Base-by-base conservation (phyloP, 2,113 vertebrate species). In the Melanocharis versteri region DNA sequence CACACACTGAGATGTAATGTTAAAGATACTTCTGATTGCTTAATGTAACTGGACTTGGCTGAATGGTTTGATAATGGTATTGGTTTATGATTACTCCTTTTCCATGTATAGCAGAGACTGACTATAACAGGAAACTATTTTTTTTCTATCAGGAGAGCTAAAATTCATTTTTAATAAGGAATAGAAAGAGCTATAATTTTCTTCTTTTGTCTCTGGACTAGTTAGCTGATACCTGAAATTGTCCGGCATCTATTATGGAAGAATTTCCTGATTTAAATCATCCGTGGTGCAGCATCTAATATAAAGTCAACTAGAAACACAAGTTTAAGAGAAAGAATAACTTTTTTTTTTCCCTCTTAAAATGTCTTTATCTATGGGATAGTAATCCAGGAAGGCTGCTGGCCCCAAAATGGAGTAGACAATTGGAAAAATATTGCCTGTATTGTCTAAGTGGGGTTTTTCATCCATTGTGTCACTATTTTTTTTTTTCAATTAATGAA, bases 331-430 rank as follows among this genome's bases (percentile, higher is more conserved):
- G 18, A 89, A 75, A 60, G 6, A 64, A 61, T 42, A 1, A 15
- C 6, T 6, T 28, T 42, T 30, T 45, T 33, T n/a, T 26, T 40
- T 15, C 0, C 0, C 2, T 3, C 45, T 7, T n/a, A 47, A 76
- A 60, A 48, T 28, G 2, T n/a, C 9, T 62, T 47, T n/a, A 11
- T 20, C 3, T 33, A 18, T n/a, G 8, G 13, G 2, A 17, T 70
- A 37, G 28, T 65, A 69, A 57, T 54, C 11, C 10, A 69, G n/a
- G 45, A 81, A 87, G 11, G 3, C 6, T 78, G 14, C 12, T 78
- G 11, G 14, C 3, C 13, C 6, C 13, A 77, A 40, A 37, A 12
- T 10, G 44, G 4, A 69, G 4, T 21, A 72, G 31, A 28, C 71
- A 76, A 40, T 48, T 33, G 4, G 7, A 51, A 60, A 83, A 13